Evolutionary conservation across 2,797 vertebrate genomes (phyloP).

Genomic region (Tiaroga cobitis): DNA sequence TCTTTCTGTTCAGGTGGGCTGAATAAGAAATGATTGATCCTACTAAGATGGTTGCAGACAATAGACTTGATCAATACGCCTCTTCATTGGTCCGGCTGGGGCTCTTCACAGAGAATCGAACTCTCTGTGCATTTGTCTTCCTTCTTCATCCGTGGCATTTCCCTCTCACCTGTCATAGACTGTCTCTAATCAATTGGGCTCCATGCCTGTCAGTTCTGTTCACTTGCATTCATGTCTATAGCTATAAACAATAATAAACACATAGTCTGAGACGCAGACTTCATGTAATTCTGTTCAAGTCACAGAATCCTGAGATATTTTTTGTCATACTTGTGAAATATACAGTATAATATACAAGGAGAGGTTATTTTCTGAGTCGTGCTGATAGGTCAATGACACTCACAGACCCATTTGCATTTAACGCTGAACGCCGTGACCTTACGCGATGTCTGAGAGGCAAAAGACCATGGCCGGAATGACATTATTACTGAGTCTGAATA

Average conservation of each 20-base stretch:
- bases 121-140: constrained; percentile 35
- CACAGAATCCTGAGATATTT: not conserved
- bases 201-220: constrained; percentile 33
- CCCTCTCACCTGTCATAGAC: constrained; percentile 38
- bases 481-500: not conserved
- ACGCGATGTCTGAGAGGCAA: constrained; percentile 15
- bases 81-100: constrained; percentile 26
- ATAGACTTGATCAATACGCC: constrained; percentile 48
- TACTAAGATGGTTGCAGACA: constrained; percentile 45
- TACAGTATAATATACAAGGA: not conserved
- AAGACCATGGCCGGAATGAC: constrained; percentile 4
- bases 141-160: constrained; percentile 38
- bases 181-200: constrained; percentile 42
- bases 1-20: constrained; percentile 43
- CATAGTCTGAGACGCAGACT: not conserved
- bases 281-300: not conserved
- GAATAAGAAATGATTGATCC: constrained; percentile 51
- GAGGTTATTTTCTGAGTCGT: constrained; percentile 56
- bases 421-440: constrained; percentile 13
- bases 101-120: constrained; percentile 43
- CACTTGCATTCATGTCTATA: not conserved
- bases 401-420: constrained; percentile 63
- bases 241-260: not conserved
- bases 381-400: constrained; percentile 66
- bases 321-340: constrained; percentile 4